Base-by-base conservation (phyloP, 1,140 invertebrate species). In the Cecropterus lyciades region DNA sequence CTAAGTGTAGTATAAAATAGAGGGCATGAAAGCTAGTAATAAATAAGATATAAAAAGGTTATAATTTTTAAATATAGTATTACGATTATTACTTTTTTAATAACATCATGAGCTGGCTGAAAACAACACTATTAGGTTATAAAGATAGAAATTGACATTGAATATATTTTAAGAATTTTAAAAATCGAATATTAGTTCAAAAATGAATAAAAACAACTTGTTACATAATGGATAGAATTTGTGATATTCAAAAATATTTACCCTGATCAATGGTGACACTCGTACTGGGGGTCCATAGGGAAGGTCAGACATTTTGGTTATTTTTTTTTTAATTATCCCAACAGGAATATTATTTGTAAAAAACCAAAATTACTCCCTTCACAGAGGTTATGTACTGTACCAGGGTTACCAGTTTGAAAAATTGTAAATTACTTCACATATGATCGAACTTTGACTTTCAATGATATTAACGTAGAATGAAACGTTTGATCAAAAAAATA, bases 231-330 rank as follows among this genome's bases (percentile, higher is more conserved):
- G 33, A 48, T 27, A 43, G 17, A 70, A 66, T 62, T 69, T 76
- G 60, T 63, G 73, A 67, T 69, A 63, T 66, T 42, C 67, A 60
- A 67, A 73, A 52, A 73, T 72, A 84, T 67, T 92, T 93, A 95
- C 95, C 92, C 95, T 95, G 79, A 96, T 96, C 16, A 96, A 82
- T 43, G 96, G 95, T 15, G 95, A 96, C 69, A 96, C 95, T 71
- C 94, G 93, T 63, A 96, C 91, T 74, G 96, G 95, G 77, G 94
- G 93, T 75, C 92, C 92, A 63, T 84, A 89, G 8, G 93, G 93
- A 72, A 93, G 85, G 66, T 88, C 87, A 55, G 93, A 88, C 93
- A 93, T 93, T 82, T 79, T 92, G 65, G 11, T 66, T 52, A 46
- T 72, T 70, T 81, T 72, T 69, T 56, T 17, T 53, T 69, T 55